phyloP scores from a whole-genome alignment of 2,888 invertebrate genomes.

The Odontomyia ornata region DNA sequence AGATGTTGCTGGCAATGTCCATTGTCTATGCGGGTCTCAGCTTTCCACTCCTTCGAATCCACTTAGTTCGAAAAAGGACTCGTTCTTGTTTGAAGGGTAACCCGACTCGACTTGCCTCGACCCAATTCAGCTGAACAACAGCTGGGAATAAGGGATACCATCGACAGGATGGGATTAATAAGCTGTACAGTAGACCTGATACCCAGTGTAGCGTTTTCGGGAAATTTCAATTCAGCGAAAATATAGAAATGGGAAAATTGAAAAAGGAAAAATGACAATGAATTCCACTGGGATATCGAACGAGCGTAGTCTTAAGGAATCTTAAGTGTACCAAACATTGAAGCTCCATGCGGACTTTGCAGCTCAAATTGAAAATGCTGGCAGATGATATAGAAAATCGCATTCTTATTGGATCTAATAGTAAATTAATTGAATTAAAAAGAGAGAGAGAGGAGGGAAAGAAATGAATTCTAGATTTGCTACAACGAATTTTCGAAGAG shows the following conservation, averaged over 20 bases:
- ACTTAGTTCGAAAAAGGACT: not conserved
- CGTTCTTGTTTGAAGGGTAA: not conserved
- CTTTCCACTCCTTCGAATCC: not conserved
- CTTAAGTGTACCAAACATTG: not conserved
- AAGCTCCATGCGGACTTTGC: not conserved
- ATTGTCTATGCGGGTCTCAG: not conserved
- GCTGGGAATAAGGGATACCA: not conserved
- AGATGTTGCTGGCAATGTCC: not conserved
- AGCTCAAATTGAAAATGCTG: not conserved
- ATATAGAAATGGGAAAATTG: constrained; percentile 10
- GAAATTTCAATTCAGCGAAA: constrained; percentile 7
- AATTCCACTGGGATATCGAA: not conserved
- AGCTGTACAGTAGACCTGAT: not conserved
- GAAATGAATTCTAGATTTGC: no score
- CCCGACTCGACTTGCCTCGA: not conserved
- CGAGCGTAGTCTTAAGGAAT: not conserved
- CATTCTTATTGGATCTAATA: not conserved
- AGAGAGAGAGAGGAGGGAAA: not conserved
- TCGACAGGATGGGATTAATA: not conserved
- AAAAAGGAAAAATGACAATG: constrained; percentile 2
- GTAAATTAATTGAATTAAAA: not conserved
- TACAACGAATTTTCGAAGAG: no score
- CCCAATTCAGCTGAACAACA: not conserved
- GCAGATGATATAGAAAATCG: not conserved
- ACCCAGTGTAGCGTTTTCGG: not conserved